Conservation (phyloP, 2,113 vertebrate species). For the Malurus melanocephalus region DNA sequence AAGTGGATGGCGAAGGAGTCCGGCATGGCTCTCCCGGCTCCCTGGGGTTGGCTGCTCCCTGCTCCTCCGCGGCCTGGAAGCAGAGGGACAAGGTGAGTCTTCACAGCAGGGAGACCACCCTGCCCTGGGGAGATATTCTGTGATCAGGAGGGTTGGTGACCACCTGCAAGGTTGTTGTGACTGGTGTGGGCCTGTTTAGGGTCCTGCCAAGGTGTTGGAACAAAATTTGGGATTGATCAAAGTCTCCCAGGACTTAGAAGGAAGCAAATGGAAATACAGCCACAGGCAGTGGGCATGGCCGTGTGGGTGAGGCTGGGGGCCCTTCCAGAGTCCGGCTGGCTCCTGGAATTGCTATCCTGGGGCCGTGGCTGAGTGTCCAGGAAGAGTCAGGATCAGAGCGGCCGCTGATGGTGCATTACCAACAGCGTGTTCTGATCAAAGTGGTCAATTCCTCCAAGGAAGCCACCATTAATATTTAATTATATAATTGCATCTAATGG, state of each 20-base stretch:
- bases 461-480: slow-evolving; percentile 84
- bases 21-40: slow-evolving; percentile 30
- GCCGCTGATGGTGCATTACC: slow-evolving; percentile 47
- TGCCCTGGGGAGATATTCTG: not conserved
- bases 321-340: not conserved
- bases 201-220: not conserved
- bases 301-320: not conserved
- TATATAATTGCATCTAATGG: slow-evolving; percentile 77
- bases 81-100: not conserved
- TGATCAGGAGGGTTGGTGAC: not conserved
- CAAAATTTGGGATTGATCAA: not conserved
- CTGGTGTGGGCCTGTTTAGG: not conserved
- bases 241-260: not conserved
- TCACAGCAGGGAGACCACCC: not conserved
- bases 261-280: not conserved
- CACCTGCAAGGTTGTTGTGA: not conserved
- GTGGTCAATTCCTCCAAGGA: slow-evolving; percentile 56
- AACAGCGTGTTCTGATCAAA: slow-evolving; percentile 35
- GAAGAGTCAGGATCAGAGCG: not conserved
- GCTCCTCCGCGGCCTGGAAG: not conserved
- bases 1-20: slow-evolving; percentile 84
- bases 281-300: not conserved
- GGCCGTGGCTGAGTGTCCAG: not conserved
- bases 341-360: not conserved
- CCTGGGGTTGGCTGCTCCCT: not conserved